Evolutionary conservation across 2,113 vertebrate species (phyloP).

Genomic region (Eptesicus fuscus): DNA sequence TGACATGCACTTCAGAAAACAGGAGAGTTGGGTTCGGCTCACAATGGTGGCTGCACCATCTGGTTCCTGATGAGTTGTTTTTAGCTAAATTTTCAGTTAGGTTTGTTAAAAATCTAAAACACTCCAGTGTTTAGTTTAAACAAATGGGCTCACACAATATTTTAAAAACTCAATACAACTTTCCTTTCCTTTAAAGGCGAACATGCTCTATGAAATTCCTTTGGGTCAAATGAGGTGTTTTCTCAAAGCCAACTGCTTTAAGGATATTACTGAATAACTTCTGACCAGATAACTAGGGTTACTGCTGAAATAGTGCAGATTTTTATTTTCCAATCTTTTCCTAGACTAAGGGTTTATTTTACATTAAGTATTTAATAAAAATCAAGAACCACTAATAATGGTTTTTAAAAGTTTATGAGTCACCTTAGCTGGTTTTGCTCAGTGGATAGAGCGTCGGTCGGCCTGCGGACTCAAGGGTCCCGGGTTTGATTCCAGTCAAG

Average conservation of each 20-base stretch:
- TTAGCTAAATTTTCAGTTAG: slow-evolving; percentile 65
- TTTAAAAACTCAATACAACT: slow-evolving; percentile 42
- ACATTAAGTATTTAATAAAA: slow-evolving; percentile 15
- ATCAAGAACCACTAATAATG: background rate
- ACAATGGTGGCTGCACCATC: slow-evolving; percentile 58
- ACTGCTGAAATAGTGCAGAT: background rate
- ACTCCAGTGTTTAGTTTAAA: slow-evolving; percentile 59
- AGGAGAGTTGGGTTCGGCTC: slow-evolving; percentile 11
- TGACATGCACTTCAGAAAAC: slow-evolving; percentile 39
- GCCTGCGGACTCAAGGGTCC: too few species aligned
- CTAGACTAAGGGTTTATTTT: background rate
- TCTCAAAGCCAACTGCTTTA: slow-evolving; percentile 35
- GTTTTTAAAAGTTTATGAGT: background rate
- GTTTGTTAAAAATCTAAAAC: slow-evolving; percentile 64
- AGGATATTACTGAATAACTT: background rate
- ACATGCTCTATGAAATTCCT: slow-evolving; percentile 35
- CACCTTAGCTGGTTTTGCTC: too few species aligned
- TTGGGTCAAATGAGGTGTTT: slow-evolving; percentile 35
- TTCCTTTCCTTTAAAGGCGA: slow-evolving; percentile 42
- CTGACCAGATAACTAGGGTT: background rate
- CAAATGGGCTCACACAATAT: slow-evolving; percentile 51
- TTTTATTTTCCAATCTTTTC: slow-evolving; percentile 35
- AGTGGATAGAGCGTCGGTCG: accelerated
- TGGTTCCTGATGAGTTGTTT: slow-evolving; percentile 70
- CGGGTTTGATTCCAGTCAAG: too few species aligned